Evolutionary conservation across 2,113 vertebrate genomes (phyloP).

Genomic region (Actenoides hombroni): DNA sequence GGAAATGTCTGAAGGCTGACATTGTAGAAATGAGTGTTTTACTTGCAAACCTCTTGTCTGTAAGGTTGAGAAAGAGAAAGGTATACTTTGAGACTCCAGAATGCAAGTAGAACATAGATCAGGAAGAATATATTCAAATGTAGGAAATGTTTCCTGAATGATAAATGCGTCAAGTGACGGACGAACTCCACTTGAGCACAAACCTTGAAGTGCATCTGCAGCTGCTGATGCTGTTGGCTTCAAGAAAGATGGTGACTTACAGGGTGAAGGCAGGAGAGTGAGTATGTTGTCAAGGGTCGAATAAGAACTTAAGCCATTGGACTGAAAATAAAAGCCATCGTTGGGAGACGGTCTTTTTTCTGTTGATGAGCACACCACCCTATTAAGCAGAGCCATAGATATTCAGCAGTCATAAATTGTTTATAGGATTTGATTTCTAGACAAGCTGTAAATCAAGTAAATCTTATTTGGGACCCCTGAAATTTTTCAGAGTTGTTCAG

Average conservation of each 20-base stretch:
- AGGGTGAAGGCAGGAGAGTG: background rate
- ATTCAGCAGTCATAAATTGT: background rate
- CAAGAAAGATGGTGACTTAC: background rate
- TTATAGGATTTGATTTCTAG: background rate
- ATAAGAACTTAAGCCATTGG: background rate
- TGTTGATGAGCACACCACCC: background rate
- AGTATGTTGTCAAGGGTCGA: background rate
- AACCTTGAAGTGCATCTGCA: background rate
- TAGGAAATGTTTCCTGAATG: background rate
- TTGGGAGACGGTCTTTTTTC: background rate
- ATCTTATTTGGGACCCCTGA: conserved; percentile 45
- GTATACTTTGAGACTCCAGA: background rate
- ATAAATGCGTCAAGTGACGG: background rate
- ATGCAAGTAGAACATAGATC: background rate
- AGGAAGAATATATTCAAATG: background rate
- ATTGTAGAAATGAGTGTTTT: background rate
- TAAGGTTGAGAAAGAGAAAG: background rate
- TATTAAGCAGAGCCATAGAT: background rate
- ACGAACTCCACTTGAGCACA: background rate
- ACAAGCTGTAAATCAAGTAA: background rate
- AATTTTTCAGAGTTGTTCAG: conserved; percentile 82
- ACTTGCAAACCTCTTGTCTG: background rate
- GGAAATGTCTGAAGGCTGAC: background rate
- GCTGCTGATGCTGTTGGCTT: background rate
- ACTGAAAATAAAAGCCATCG: background rate